Evolutionary conservation across 2,888 invertebrate species (phyloP), one percentile per base, ranked within the genome.

Genomic region (Anagyrus pseudococci): DNA sequence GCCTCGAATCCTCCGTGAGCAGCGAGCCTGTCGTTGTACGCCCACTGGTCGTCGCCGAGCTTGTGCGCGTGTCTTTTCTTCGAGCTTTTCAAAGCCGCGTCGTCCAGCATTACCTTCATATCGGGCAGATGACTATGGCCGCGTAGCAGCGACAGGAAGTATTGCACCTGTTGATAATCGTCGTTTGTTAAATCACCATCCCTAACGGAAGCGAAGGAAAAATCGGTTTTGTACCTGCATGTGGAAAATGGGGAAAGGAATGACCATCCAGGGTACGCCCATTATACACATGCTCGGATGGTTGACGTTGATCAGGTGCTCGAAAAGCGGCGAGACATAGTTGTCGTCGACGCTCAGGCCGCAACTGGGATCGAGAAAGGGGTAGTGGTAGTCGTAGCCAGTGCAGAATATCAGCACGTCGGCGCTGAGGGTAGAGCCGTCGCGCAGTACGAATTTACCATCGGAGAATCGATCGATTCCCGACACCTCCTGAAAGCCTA

Each of bases 261-360:
- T 85, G 0, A 90, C 87, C 7, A 84, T 82, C 68, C 86, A 87
- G 0, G 90, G 88, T 15, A 93, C 82, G 0, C 93, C 94, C 44
- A 94, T 83, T 68, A 94, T 88, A 53, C 87, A 85, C 87, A 94
- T 87, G n/a, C 86, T 86, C 0, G 92, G 92, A 69, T 86, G 86
- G 58, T 88, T 84, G 15, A 90, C 87, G 78, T 93, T 90, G 48
- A 94, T 85, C 55, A 92, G 82, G 72, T 94, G 92, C 72, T 89
- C 89, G 80, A 91, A 92, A 13, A 93, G 82, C 0, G 91, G 90
- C 43, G 85, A 82, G 4, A 93, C 84, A 75, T 88, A 83, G 77
- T 90, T 84, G 7, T 58, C 56, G 10, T 62, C 46, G 0, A 65
- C 55, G 1, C 1, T 83, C 41, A 92, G 82, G 1, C 86, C 86